phyloP scores from a whole-genome alignment of 2,888 invertebrate genomes.

The Sesia bembeciformis region DNA sequence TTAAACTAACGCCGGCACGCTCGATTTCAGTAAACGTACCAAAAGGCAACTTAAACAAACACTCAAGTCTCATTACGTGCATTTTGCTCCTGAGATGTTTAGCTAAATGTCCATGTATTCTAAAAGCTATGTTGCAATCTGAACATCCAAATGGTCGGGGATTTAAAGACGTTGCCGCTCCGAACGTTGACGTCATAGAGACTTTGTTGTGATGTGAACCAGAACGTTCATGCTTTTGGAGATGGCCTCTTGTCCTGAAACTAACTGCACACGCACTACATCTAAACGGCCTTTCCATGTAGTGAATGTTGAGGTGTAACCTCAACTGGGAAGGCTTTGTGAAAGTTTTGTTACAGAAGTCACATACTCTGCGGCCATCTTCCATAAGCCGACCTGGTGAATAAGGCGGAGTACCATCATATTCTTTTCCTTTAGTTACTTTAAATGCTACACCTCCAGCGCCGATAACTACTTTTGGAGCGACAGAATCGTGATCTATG shows the following conservation, averaged over 20 bases:
- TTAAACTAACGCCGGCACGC: slow-evolving; percentile 89
- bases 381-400: slow-evolving; percentile 76
- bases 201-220: slow-evolving; percentile 95
- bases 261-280: slow-evolving; percentile 94
- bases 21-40: slow-evolving; percentile 96
- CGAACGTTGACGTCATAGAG: slow-evolving; percentile 89
- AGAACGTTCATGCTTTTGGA: slow-evolving; percentile 94
- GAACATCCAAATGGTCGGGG: slow-evolving; percentile 97
- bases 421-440: slow-evolving; percentile 70
- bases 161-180: slow-evolving; percentile 89
- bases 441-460: slow-evolving; percentile 77
- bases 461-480: slow-evolving; percentile 77
- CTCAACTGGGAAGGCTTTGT: slow-evolving; percentile 92
- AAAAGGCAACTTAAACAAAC: slow-evolving; percentile 92
- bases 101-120: slow-evolving; percentile 96
- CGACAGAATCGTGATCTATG: slow-evolving; percentile 62
- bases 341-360: slow-evolving; percentile 93
- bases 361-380: slow-evolving; percentile 85
- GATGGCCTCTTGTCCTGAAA: slow-evolving; percentile 91
- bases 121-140: slow-evolving; percentile 96
- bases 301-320: slow-evolving; percentile 96
- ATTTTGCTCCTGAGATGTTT: slow-evolving; percentile 97
- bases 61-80: slow-evolving; percentile 95
- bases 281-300: slow-evolving; percentile 92
- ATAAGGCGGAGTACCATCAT: slow-evolving; percentile 50